Base-by-base conservation (phyloP, 2,797 vertebrate genomes). In the Todus mexicanus region DNA sequence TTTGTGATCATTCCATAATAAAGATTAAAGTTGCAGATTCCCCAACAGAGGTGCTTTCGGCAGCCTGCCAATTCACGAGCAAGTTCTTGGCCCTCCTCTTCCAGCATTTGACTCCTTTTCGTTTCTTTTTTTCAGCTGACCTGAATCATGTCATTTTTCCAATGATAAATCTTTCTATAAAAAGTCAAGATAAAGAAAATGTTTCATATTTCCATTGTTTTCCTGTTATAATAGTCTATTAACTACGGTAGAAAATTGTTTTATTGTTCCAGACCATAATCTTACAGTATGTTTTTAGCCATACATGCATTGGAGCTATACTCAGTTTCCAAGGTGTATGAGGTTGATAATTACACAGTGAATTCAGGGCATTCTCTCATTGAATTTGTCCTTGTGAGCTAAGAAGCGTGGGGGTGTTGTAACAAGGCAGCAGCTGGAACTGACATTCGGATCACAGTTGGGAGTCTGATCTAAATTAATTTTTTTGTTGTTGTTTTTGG, bases 21-120 rank as follows among this genome's bases (percentile, higher is more conserved):
- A 97, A 97, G 96, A 98, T 98, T 97, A 97, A 97, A 97, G 96
- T 96, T 91, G 76, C 84, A 79, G 80, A 94, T 97, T 97, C 96
- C 95, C 93, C 94, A 95, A 6, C 71, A 91, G 94, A 97, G 96
- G 96, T 97, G 93, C 66, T 90, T 90, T 94, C 2, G 82, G 95
- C 96, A 94, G 84, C 47, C 82, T 95, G 95, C 97, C 94, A 97
- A 81, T 68, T 74, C 87, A 89, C 5, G 1, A 96, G 69, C 78
- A 84, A 93, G 82, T 93, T 97, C 87, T 96, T 97, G 89, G 87
- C 81, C 95, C 87, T 94, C 74, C 74, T 96, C 71, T 92, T 92
- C 90, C 70, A 94, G 64, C 42, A 47, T 90, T 90, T 92, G 71
- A 86, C 68, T 95, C 61, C 29, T 73, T 82, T 89, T 69, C 83